A percentile compares a stretch with the other conserved stretches of the same genome.
Conservation (phyloP, 1,140 invertebrate species). For the Sesamia nonagrioides region DNA sequence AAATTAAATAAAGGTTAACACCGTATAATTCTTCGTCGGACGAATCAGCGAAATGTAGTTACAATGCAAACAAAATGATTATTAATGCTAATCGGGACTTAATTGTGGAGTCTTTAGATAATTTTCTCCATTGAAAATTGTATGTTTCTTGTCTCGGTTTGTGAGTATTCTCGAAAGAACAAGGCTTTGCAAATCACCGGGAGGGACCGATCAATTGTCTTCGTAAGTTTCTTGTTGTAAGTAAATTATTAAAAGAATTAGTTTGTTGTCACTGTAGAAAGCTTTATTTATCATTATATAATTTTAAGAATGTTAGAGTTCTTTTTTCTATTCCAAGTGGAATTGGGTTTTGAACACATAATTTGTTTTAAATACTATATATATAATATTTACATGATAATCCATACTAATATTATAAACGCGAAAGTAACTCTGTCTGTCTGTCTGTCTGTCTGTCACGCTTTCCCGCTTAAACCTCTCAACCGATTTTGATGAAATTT, state of each 20-base stretch:
- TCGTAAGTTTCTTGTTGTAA: background rate
- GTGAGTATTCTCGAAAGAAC: slow-evolving; percentile 23
- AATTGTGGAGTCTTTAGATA: slow-evolving; percentile 58
- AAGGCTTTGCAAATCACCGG: slow-evolving; percentile 8
- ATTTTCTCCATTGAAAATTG: slow-evolving; percentile 56
- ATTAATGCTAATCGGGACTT: slow-evolving; percentile 66
- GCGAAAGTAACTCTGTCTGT: too few species aligned
- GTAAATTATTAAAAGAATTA: background rate
- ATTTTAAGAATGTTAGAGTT: too few species aligned
- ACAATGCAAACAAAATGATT: slow-evolving; percentile 66
- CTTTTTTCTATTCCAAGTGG: too few species aligned
- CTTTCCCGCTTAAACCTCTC: too few species aligned
- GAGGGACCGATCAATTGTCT: slow-evolving; percentile 12
- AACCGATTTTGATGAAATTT: too few species aligned
- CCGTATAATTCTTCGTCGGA: slow-evolving; percentile 62
- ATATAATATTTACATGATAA: too few species aligned
- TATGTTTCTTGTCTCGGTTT: slow-evolving; percentile 7
- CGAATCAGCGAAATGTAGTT: slow-evolving; percentile 55
- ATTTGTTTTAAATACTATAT: too few species aligned
- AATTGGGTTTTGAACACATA: too few species aligned
- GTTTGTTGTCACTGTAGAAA: background rate
- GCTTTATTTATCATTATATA: background rate
- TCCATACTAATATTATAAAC: too few species aligned
- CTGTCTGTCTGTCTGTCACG: too few species aligned
- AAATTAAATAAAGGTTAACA: slow-evolving; percentile 68